These are phyloP conservation scores for Phaonia tiefii DNA, from an alignment of 2,888 invertebrate species.

Conservation along the genomic window DNA sequence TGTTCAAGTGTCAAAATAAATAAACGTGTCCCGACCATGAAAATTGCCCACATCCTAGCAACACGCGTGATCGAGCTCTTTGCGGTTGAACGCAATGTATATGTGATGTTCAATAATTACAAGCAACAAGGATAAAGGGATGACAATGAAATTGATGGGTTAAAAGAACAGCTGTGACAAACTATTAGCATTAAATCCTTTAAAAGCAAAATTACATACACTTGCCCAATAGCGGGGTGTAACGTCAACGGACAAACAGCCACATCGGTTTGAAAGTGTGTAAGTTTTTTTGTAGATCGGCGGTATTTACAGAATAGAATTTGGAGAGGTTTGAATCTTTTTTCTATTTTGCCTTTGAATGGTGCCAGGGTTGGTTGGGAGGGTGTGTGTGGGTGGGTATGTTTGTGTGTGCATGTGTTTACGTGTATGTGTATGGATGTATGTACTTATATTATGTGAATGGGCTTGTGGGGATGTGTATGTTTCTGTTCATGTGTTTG, in stretches of 20 bases:
- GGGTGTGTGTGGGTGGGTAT: background rate
- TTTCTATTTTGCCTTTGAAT: background rate
- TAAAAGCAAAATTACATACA: background rate
- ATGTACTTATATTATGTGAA: constrained; percentile 19
- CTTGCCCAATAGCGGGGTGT: too few relatives aligned
- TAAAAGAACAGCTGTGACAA: constrained; percentile 4
- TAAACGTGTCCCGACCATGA: constrained; percentile 40
- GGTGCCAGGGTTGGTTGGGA: background rate
- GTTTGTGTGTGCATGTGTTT: background rate
- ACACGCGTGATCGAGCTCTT: background rate
- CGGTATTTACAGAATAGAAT: background rate
- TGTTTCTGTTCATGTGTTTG: constrained; percentile 14
- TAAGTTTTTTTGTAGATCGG: too few relatives aligned
- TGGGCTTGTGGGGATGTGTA: too few relatives aligned
- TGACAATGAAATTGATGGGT: too few relatives aligned
- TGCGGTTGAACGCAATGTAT: constrained; percentile 27
- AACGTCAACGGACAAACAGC: too few relatives aligned
- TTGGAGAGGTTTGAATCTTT: background rate
- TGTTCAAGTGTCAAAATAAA: constrained; percentile 64
- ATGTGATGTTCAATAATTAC: constrained; percentile 4
- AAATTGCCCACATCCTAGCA: constrained; percentile 32
- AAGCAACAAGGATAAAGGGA: background rate
- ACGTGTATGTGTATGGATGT: constrained; percentile 1
- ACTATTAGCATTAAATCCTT: background rate
- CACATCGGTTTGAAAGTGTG: too few relatives aligned